Base-by-base conservation (phyloP, 2,888 invertebrate genomes). In the Miltochrista miniata region DNA sequence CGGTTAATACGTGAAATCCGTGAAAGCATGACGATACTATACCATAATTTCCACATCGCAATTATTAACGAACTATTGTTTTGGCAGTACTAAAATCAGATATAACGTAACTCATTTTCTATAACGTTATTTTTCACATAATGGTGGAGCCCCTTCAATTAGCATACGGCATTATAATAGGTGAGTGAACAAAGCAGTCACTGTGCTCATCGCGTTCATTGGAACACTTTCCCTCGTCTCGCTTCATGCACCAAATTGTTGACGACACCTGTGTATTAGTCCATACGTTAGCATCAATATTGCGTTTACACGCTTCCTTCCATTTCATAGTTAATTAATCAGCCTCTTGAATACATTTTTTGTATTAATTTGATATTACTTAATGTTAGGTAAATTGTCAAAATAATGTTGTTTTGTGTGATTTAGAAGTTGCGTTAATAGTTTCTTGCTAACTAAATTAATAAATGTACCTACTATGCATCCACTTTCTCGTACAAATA, bases 241-340 rank as follows among this genome's bases (percentile, higher is more conserved):
- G 63, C 66, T 83, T 70, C 72, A 85, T 73, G 85, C 80, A 81
- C 83, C 80, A 82, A 24, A 82, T 81, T 85, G 83, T 81, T 84
- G 72, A 66, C 45, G 64, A 80, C 76, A 79, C 79, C 82, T 83
- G 81, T 83, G 81, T 56, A 70, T 71, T 66, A 57, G 59, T 54
- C 29, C 42, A 45, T 45, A 35, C 41, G 42, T 36, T 56, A 53
- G 47, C 51, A 54, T 49, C 46, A 53, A 50, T 33, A 24, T 59
- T 53, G 46, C 48, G 52, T 37, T 54, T 46, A 14, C 35, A 9
- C 35, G 35, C 50, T 53, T 56, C 55, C 51, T 54, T 59, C 43
- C 36, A 37, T 50, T 57, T 54, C 42, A 64, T 59, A 48, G 59
- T 46, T 56, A 62, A 69, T 69, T 60, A 56, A 55, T 42, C 50